These are phyloP conservation scores for Cebidichthys violaceus DNA, from an alignment of 2,113 vertebrate species.

Conservation along the genomic window DNA sequence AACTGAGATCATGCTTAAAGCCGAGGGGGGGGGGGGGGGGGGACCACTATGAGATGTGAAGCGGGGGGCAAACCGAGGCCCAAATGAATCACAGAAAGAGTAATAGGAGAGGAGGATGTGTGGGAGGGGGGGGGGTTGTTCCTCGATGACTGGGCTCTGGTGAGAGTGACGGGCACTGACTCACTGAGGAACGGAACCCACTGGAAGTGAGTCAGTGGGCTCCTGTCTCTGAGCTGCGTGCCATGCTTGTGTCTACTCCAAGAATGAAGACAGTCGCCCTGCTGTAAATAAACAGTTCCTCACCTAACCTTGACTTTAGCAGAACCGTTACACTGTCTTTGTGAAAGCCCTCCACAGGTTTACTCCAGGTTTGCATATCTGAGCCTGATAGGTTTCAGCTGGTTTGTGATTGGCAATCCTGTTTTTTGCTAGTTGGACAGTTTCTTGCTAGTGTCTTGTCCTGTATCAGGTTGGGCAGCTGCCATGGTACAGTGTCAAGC, in stretches of 20 bases:
- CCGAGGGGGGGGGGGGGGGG: conserved; percentile 11
- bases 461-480: neutral
- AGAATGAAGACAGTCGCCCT: neutral
- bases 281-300: neutral
- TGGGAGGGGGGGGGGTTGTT: conserved; percentile 54
- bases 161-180: conserved; percentile 28
- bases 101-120: conserved; percentile 28
- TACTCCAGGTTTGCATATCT: neutral
- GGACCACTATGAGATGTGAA: conserved; percentile 30
- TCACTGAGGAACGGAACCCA: neutral
- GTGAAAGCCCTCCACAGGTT: neutral
- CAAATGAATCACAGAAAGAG: conserved; percentile 69
- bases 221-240: neutral
- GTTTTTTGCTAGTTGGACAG: no score
- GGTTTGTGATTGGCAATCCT: no score
- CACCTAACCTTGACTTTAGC: neutral
- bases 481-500: neutral
- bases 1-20: conserved; percentile 76
- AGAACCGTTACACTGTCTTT: neutral
- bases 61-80: conserved; percentile 62
- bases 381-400: neutral
- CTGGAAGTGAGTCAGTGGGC: conserved; percentile 34
- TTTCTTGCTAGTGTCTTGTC: no score
- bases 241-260: neutral
- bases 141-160: conserved; percentile 59